Evolutionary conservation across 2,797 vertebrate genomes (phyloP), one percentile per base, ranked within the genome.

Genomic region (Melanotaenia parkinsoni): DNA sequence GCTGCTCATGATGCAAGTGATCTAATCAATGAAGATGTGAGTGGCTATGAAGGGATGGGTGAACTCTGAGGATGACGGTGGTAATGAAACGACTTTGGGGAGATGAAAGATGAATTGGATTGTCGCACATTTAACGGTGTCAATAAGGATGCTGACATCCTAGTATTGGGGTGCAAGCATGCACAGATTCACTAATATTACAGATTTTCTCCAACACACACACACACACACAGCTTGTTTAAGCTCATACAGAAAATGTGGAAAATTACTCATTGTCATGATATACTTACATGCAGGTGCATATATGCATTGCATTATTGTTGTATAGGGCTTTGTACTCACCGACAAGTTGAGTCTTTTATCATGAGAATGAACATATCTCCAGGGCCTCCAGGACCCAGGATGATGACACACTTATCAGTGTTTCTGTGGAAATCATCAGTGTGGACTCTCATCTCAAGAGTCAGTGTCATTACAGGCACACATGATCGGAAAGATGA

Each of bases 31-130:
- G 59, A 53, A 79, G 77, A 82, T 56, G 32, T 47, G 59, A 76
- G 75, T 59, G 67, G 72, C 71, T 73, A 72, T 74, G 70, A 78
- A 66, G 66, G 40, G 38, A 53, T 61, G 73, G 45, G 60, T 2
- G 0, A 72, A 74, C 69, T 67, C 58, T 2, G 61, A 58, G 69
- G 64, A 47, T 45, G 67, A 67, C 32, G 20, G 43, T 28, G 11
- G 63, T 76, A 77, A 85, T 85, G 82, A 74, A 84, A 81, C 0
- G 30, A 66, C 66, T 79, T 74, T 71, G 20, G 0, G 60, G 65
- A 80, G 81, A 85, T 71, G 57, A 45, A 64, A 69, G 75, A 78
- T 78, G 70, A 85, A 86, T 83, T 75, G 82, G 72, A 75, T 82
- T 64, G 63, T 71, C 73, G 78, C 75, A 71, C 57, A 45, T 72